phyloP scores from a whole-genome alignment of 2,888 invertebrate species.

The Petrophora chlorosata region DNA sequence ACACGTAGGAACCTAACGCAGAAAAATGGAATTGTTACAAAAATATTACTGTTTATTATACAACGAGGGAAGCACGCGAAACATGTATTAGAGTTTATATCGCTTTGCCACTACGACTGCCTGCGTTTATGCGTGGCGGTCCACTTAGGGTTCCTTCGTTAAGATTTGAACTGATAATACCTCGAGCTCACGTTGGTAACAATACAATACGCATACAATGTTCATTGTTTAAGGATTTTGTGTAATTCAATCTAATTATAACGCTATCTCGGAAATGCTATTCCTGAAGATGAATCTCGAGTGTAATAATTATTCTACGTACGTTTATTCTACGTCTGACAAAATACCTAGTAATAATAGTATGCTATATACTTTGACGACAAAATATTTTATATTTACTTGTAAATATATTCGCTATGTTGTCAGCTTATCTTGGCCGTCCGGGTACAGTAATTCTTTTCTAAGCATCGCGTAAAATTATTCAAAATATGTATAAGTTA shows the following conservation, averaged over 20 bases:
- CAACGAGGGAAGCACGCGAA: conserved; percentile 56
- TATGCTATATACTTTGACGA: no score
- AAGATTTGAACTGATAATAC: conserved; percentile 45
- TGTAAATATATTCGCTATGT: neutral
- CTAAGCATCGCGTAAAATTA: conserved; percentile 73
- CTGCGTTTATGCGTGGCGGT: conserved; percentile 47
- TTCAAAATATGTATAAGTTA: conserved; percentile 81
- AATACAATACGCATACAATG: neutral
- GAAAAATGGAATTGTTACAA: conserved; percentile 52
- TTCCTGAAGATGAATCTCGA: no score
- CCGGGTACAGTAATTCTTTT: conserved; percentile 67
- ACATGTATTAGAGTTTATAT: conserved; percentile 58
- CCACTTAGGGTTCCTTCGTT: conserved; percentile 46
- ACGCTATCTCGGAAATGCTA: no score
- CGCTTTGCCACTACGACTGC: conserved; percentile 42
- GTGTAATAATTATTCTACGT: no score
- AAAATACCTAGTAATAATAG: no score
- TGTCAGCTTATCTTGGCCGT: conserved; percentile 56
- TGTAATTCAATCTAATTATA: neutral
- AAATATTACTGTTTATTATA: conserved; percentile 56
- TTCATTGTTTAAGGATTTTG: conserved; percentile 4
- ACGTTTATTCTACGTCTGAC: no score
- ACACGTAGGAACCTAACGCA: conserved; percentile 36
- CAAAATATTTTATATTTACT: neutral
- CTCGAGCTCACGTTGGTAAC: conserved; percentile 17